Conservation (phyloP, 1,140 invertebrate species). For the Bactericera cockerelli region DNA sequence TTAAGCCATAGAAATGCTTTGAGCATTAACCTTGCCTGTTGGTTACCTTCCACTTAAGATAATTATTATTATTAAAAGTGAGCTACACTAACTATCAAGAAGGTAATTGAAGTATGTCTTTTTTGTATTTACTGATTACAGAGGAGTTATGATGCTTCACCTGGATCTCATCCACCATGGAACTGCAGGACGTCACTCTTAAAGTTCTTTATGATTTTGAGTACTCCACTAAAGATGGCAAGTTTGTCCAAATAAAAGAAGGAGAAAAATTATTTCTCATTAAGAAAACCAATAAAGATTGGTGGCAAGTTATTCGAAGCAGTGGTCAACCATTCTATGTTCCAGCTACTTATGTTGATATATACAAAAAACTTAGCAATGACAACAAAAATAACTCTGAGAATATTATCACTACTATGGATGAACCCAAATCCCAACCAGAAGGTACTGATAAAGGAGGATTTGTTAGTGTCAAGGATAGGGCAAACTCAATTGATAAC, state of each 20-base stretch:
- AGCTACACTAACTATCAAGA: no score
- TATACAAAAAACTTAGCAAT: conserved; percentile 15
- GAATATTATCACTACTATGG: neutral
- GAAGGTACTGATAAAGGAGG: conserved; percentile 10
- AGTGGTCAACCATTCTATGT: conserved; percentile 35
- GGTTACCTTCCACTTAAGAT: no score
- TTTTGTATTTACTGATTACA: no score
- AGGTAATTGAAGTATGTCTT: no score
- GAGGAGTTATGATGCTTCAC: neutral
- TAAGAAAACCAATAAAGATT: conserved; percentile 43
- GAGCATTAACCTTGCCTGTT: no score
- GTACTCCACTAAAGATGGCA: conserved; percentile 34
- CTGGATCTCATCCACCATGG: conserved; percentile 18
- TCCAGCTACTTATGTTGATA: conserved; percentile 33
- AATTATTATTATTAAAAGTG: no score
- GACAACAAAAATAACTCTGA: conserved; percentile 3
- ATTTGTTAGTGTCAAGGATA: conserved; percentile 1
- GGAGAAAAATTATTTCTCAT: conserved; percentile 38
- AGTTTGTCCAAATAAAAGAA: conserved; percentile 34
- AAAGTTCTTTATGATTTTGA: conserved; percentile 35
- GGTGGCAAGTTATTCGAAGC: conserved; percentile 41
- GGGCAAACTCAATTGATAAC: neutral
- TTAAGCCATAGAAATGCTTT: no score
- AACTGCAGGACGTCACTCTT: conserved; percentile 23
- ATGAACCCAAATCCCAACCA: neutral